A percentile compares a stretch with the other conserved stretches of the same genome.
These are phyloP conservation scores for Chlorospingus semifuscus DNA, from an alignment of 2,797 vertebrate genomes.

Conservation along the genomic window DNA sequence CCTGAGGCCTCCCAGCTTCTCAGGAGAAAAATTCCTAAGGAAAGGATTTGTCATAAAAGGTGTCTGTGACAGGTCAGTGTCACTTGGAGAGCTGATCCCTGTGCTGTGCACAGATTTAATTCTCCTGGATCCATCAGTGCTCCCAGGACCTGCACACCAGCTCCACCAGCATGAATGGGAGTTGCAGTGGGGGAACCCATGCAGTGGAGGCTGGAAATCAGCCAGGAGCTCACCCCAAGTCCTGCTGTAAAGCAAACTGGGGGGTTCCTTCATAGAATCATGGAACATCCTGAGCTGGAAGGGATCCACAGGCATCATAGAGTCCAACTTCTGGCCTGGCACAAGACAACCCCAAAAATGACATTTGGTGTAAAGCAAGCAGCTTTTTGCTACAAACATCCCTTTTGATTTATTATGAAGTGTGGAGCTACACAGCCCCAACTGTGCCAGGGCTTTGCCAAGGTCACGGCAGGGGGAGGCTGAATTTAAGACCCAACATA, in stretches of 20 bases:
- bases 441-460: rapidly evolving
- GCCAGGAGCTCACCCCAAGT: background rate
- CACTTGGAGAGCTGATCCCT: background rate
- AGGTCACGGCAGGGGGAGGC: rapidly evolving
- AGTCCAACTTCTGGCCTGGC: background rate
- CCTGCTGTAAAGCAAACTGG: background rate
- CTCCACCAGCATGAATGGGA: background rate
- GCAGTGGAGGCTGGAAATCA: background rate
- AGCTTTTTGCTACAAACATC: background rate
- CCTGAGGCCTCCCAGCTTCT: no score
- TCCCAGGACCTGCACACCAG: background rate
- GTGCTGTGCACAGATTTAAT: background rate
- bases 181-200: rapidly evolving
- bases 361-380: background rate
- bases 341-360: background rate
- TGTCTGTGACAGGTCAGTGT: background rate
- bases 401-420: background rate
- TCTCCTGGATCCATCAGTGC: background rate
- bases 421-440: rapidly evolving
- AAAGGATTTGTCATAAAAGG: no score
- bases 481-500: background rate
- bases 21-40: no score
- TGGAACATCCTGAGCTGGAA: background rate
- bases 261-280: background rate
- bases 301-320: rapidly evolving